Evolutionary conservation across 35 echinoderm and acorn worm species (phyloP), one percentile per base, ranked within the genome.

Genomic region (Ophiothrix spiculata): DNA sequence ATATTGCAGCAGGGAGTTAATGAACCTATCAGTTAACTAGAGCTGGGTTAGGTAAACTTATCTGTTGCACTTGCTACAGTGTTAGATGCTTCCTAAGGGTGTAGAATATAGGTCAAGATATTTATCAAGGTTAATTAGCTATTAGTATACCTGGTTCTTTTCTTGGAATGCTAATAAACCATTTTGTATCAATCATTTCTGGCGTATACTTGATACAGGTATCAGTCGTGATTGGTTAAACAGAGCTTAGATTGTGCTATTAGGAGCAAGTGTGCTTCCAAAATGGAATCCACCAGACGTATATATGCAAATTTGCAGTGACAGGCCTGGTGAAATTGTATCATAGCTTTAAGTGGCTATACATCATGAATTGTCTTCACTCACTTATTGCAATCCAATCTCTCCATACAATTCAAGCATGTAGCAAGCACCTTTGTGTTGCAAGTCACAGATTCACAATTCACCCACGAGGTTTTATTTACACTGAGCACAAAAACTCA

Each of bases 61-160:
- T 69, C 60, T 69, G 60, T 69, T 69, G 60, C 60, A 69, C 60
- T 69, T 69, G 25, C n/a, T n/a, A 25, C 60, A 69, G 60, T 69
- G 60, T 28, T 6, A 10, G 42, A 69, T 69, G 60, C 29, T 69
- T 69, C 23, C 60, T 25, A 4, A 69, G 60, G 60, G 60, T 69
- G 17, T 15, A 25, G 60, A 25, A 69, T 25, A 69, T 69, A 69
- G 60, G 60, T 69, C 60, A 69, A 28, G 1, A 15, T n/a, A 69
- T 69, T 28, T 69, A 69, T 69, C 60, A 69, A n/a, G 60, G 4
- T 69, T 69, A 28, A 69, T 69, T 69, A 69, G 29, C 16, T 15
- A 28, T 25, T 10, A 28, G 3, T 25, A 28, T 28, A 15, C 3
- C 3, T 69, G 60, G 60, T 19, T 10, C 42, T 15, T 28, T 15